A percentile compares a stretch with the other conserved stretches of the same genome.
Evolutionary conservation across 2,888 invertebrate species (phyloP).

Genomic region (Apantesis nais): DNA sequence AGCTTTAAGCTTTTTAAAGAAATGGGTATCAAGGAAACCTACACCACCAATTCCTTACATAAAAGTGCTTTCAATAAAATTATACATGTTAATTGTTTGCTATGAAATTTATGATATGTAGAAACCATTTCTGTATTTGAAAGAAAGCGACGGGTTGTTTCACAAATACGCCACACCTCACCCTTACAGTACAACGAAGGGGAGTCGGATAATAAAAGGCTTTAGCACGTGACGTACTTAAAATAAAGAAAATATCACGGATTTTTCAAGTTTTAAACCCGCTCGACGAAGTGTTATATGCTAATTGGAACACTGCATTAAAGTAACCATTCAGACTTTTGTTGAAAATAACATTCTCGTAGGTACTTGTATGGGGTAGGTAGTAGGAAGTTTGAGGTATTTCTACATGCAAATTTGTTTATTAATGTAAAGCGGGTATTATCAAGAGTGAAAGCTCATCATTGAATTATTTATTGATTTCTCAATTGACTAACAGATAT

Average conservation of each 20-base stretch:
- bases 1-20: no score
- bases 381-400: background rate
- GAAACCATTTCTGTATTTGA: slow-evolving; percentile 66
- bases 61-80: background rate
- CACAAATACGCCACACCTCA: slow-evolving; percentile 49
- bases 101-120: slow-evolving; percentile 48
- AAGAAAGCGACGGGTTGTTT: slow-evolving; percentile 58
- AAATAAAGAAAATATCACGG: slow-evolving; percentile 69
- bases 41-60: background rate
- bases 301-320: slow-evolving; percentile 25
- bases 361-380: background rate
- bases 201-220: slow-evolving; percentile 73
- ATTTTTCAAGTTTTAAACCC: slow-evolving; percentile 57
- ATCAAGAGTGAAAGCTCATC: background rate
- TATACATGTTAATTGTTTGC: slow-evolving; percentile 29
- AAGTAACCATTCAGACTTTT: slow-evolving; percentile 3
- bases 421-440: background rate
- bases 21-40: background rate
- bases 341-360: background rate
- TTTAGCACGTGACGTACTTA: slow-evolving; percentile 74
- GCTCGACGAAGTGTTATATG: slow-evolving; percentile 47
- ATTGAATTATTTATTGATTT: background rate
- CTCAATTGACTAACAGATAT: background rate
- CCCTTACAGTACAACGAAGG: slow-evolving; percentile 25
- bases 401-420: background rate